Base-by-base conservation (phyloP, 2,113 vertebrate species). In the Ciconia maguari region DNA sequence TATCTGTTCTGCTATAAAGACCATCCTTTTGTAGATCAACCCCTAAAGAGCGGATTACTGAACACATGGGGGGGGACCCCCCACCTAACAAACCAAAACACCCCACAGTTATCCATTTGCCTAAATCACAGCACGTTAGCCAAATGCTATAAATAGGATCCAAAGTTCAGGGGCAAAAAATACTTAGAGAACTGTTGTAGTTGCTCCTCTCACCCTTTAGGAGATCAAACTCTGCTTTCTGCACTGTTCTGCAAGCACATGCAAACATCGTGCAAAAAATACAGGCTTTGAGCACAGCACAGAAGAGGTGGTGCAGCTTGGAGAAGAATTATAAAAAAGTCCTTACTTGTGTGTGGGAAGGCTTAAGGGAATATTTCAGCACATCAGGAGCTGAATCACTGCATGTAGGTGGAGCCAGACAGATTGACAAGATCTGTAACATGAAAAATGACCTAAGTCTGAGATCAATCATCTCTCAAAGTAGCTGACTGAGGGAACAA, bases 311-410 rank as follows among this genome's bases (percentile, higher is more conserved):
- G 32, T 58, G 58, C 75, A 77, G 94, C 83, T 85, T 27, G 2
- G 3, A 75, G 48, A 61, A 88, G 58, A 54, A 90, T 16, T 11
- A 83, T 29, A 83, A 83, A 82, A 68, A 90, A 91, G 69, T n/a
- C 91, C 74, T 94, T 38, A 29, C 68, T 51, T 27, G 89, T 89
- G 91, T 81, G 96, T 95, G 95, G 96, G 96, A 95, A 95, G 96
- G 83, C 60, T 87, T 38, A 65, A 42, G 64, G 68, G 95, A 95
- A 62, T 92, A 89, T 92, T 93, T 95, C 91, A 95, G 96, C 94
- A 95, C 96, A 96, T 91, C 93, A 93, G 95, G 95, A 97, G 96
- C 95, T 96, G 96, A 97, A 96, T 96, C 95, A 97, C 61, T 71
- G 87, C 89, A 78, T 68, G 95, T 78, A 71, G 96, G 96, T 87